Base-by-base conservation (phyloP, 2,797 vertebrate genomes). In the Micromesistius poutassou region DNA sequence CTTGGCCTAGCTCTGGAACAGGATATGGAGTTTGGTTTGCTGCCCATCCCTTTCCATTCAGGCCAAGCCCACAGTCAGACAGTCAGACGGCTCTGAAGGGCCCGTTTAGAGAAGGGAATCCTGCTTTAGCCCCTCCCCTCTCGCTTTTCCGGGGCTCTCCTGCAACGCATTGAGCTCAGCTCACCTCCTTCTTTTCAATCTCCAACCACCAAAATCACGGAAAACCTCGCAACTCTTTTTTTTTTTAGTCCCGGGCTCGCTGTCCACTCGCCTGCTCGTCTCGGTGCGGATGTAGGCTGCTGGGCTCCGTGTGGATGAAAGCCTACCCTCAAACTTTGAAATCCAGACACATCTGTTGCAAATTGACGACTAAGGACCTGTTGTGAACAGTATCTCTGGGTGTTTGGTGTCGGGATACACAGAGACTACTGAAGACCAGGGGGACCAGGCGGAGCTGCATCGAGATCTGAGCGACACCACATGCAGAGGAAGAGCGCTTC, bases 41-140 rank as follows among this genome's bases (percentile, higher is more conserved):
- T 7, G 55, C 22, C 22, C 22, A 62, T n/a, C 55, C 62, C 14
- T 68, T 68, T 19, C 5, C 25, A 28, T 66, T 66, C 25, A 68
- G 62, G 8, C 8, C 25, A 12, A 38, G 10, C 5, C 19, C 22
- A 8, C 72, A 75, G 66, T 74, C 35, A 31, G 74, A 76, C 77
- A n/a, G 73, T 55, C 78, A 81, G 33, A 85, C 89, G 81, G 82
- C 74, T 82, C 81, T 79, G 19, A 79, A 88, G 22, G 85, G 84
- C 91, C 88, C 90, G 88, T 87, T 91, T 89, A 90, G 68, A 13
- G 90, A 88, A 84, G 86, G 84, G 72, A 75, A 85, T 82, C 88
- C 86, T 83, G 81, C 50, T 0, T 76, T 80, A 85, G 86, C 78
- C 87, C 84, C 87, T 78, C 79, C 81, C 72, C 62, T 8, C 62